Evolutionary conservation across 2,888 invertebrate species (phyloP).

Genomic region (Agrochola litura): DNA sequence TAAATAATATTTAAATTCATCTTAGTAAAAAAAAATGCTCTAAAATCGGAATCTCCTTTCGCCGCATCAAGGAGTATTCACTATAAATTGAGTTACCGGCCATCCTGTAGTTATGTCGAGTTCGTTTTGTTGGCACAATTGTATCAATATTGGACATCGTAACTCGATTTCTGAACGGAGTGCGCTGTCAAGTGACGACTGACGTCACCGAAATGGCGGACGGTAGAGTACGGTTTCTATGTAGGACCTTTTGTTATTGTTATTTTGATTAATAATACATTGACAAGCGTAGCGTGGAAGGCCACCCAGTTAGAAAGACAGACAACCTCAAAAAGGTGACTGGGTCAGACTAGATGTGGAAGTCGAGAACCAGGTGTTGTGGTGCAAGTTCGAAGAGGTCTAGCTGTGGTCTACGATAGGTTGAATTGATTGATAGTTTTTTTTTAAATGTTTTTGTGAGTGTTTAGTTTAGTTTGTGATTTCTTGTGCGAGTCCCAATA

Average conservation of each 20-base stretch:
- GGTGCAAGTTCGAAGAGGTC: background rate
- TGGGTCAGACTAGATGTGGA: background rate
- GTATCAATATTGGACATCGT: constrained; percentile 87
- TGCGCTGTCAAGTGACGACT: constrained; percentile 78
- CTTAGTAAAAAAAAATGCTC: background rate
- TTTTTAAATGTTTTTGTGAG: too few relatives aligned
- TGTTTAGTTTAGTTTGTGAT: too few relatives aligned
- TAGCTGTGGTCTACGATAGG: background rate
- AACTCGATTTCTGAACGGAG: constrained; percentile 83
- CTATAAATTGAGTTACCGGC: constrained; percentile 80
- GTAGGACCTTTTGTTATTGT: constrained; percentile 23
- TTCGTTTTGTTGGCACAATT: constrained; percentile 85
- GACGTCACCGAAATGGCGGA: constrained; percentile 72
- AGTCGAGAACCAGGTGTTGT: fast-evolving
- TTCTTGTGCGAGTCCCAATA: too few relatives aligned
- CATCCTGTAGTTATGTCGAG: constrained; percentile 79
- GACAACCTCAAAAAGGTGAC: background rate
- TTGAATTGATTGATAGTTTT: background rate
- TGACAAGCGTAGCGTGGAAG: background rate
- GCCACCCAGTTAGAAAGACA: too few relatives aligned
- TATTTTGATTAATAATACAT: constrained; percentile 18
- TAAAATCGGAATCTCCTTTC: constrained; percentile 59
- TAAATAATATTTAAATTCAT: constrained; percentile 10
- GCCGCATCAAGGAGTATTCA: constrained; percentile 73
- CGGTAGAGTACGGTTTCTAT: constrained; percentile 41